phyloP scores from a whole-genome alignment of 2,113 vertebrate genomes.

The Saguinus imperator region DNA sequence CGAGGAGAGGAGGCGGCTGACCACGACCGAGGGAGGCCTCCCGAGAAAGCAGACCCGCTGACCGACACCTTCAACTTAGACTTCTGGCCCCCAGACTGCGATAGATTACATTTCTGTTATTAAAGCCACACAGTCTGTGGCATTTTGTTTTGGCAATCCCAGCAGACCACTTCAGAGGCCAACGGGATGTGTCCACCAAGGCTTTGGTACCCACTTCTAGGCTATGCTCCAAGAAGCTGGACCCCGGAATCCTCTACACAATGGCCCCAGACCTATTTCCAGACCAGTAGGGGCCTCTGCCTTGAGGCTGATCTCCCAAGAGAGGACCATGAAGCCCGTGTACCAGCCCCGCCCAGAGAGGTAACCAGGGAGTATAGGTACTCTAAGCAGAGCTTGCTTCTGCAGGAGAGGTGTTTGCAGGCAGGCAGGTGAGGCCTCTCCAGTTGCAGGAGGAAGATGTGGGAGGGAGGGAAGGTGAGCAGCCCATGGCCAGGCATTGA shows the following conservation, averaged over 20 bases:
- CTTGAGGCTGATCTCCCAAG: background rate
- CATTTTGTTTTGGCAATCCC: background rate
- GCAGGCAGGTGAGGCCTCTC: background rate
- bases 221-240: background rate
- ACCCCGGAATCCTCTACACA: background rate
- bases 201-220: background rate
- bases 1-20: background rate
- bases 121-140: background rate
- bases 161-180: background rate
- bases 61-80: background rate
- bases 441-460: background rate
- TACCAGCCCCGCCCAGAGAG: background rate
- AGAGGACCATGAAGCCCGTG: background rate
- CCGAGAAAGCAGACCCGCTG: background rate
- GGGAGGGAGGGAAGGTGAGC: background rate
- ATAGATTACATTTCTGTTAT: background rate
- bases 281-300: background rate
- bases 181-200: rapidly evolving
- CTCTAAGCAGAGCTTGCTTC: background rate
- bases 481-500: rapidly evolving
- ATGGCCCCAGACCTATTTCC: background rate
- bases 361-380: rapidly evolving
- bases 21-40: background rate
- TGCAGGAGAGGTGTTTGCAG: background rate
- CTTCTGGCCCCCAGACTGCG: background rate